These are phyloP conservation scores for Oscheius myriophilus DNA, from an alignment of 2,888 invertebrate genomes.

Conservation along the genomic window DNA sequence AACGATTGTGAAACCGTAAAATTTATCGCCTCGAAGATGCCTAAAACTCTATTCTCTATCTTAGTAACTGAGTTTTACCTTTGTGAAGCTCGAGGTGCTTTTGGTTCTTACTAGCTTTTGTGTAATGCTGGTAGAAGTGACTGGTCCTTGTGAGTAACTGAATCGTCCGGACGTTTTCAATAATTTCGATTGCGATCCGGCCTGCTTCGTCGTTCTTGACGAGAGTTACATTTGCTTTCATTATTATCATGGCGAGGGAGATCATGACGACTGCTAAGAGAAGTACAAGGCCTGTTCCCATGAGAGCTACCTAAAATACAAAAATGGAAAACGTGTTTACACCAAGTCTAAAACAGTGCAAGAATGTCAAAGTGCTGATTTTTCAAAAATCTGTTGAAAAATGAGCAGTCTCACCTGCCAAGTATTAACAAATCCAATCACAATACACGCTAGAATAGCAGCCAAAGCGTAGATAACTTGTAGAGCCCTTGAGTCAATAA, in stretches of 20 bases:
- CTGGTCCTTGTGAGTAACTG: conserved; percentile 71
- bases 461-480: conserved; percentile 62
- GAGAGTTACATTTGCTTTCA: conserved; percentile 40
- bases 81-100: conserved; percentile 37
- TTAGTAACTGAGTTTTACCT: conserved; percentile 15
- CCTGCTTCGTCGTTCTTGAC: conserved; percentile 74
- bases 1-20: conserved; percentile 53
- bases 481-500: conserved; percentile 61
- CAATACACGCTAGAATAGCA: conserved; percentile 71
- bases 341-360: no score
- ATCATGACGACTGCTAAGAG: conserved; percentile 71
- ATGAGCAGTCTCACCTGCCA: conserved; percentile 70
- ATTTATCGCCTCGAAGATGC: conserved; percentile 44
- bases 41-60: neutral
- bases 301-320: conserved; percentile 71
- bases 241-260: conserved; percentile 72
- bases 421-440: conserved; percentile 72
- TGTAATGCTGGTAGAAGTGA: conserved; percentile 69
- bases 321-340: no score
- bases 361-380: no score
- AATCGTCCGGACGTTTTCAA: conserved; percentile 73
- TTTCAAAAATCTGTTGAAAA: conserved; percentile 71
- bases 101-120: conserved; percentile 38
- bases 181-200: conserved; percentile 71
- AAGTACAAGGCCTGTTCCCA: conserved; percentile 65